phyloP scores from a whole-genome alignment of 2,888 invertebrate species.

The Portevinia maculata region DNA sequence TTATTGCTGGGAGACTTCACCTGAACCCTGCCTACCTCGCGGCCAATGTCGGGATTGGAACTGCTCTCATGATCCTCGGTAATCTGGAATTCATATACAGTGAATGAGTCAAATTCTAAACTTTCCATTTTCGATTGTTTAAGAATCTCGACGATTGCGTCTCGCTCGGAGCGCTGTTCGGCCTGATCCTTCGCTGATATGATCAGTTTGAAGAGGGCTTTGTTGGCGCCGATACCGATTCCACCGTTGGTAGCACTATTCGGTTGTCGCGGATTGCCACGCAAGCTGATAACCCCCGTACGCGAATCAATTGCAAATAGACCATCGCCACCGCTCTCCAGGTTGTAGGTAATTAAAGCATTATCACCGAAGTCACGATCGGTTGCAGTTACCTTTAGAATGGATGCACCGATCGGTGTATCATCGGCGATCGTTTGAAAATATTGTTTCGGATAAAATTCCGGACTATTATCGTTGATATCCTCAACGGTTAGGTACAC shows the following conservation, averaged over 20 bases:
- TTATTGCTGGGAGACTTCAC: constrained; percentile 82
- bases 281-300: constrained; percentile 89
- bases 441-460: constrained; percentile 95
- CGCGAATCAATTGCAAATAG: constrained; percentile 91
- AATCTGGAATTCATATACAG: constrained; percentile 92
- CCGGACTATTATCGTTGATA: constrained; percentile 95
- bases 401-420: constrained; percentile 79
- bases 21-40: constrained; percentile 91
- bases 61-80: constrained; percentile 89
- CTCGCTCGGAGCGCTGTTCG: constrained; percentile 87
- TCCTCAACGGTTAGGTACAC: constrained; percentile 91
- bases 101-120: constrained; percentile 89
- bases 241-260: constrained; percentile 28
- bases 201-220: constrained; percentile 88
- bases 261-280: constrained; percentile 85
- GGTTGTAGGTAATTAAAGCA: constrained; percentile 89
- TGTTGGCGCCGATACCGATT: constrained; percentile 78
- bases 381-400: constrained; percentile 90
- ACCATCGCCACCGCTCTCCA: constrained; percentile 91
- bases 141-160: constrained; percentile 92
- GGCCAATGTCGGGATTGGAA: constrained; percentile 85
- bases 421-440: constrained; percentile 90
- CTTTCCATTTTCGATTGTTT: constrained; percentile 88
- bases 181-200: constrained; percentile 93
- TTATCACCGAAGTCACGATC: constrained; percentile 96